Base-by-base conservation (phyloP, 2,797 vertebrate genomes). In the Centropyge bicolor region DNA sequence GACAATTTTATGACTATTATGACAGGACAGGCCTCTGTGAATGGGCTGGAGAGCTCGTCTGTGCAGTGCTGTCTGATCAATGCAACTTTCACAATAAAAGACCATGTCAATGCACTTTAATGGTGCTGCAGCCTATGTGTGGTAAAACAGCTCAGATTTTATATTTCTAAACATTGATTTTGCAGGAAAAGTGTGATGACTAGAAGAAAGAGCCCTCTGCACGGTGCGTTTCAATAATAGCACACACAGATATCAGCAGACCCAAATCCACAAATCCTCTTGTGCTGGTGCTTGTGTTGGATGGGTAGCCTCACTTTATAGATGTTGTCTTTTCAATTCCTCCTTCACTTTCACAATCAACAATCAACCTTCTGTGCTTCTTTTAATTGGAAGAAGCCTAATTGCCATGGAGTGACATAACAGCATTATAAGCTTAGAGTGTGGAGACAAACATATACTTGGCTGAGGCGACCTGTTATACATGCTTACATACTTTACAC, bases 11-110 rank as follows among this genome's bases (percentile, higher is more conserved):
- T 61, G 49, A 27, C 41, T 70, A 66, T 77, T 78, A 67, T 12
- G 19, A 63, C 40, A 61, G 36, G 31, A 8, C 65, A 62, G 38
- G 57, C 20, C 71, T 72, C 9, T 61, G 14, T 48, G 22, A 69
- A 79, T 45, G 27, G 70, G 11, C 35, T 56, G 65, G 31, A 52
- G 31, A 69, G 69, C 71, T 66, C 27, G 12, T 41, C n/a, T 59
- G 13, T 66, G 64, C 41, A 36, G 1, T 59, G 48, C 8, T 52
- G 24, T 65, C 49, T 54, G 16, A 65, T 41, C 57, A 43, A 60
- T 65, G 3, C n/a, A 85, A 84, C 66, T 89, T 80, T 76, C 11
- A 80, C n/a, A 74, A 52, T 82, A 78, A 65, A 56, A 77, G 4
- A n/a, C 51, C 24, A 10, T 22, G 35, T 20, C 16, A 2, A 12